Base-by-base conservation (phyloP, 2,797 vertebrate genomes). In the Manis crassicaudata region DNA sequence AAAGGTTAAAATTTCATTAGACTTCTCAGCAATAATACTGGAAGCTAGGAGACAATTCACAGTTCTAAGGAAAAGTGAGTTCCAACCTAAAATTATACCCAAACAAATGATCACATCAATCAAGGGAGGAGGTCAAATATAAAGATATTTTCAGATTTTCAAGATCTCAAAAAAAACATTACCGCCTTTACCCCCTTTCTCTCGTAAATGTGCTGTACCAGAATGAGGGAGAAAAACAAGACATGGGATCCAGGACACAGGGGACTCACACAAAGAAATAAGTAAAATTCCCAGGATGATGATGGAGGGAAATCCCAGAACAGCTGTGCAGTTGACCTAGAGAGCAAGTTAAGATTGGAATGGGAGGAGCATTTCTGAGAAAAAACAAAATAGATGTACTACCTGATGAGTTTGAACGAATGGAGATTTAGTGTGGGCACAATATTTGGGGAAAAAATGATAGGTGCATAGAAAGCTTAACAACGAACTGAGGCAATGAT, bases 181-280 rank as follows among this genome's bases (percentile, higher is more conserved):
- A 52, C 62, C 81, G 88, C 54, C 20, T 87, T 77, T 23, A 73
- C 23, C 43, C 7, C 3, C 40, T 52, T 87, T 92, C 80, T 54
- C 86, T 56, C n/a, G 72, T 92, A 35, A 32, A 75, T 60, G 7
- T 72, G 50, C 25, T 94, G 32, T 90, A 67, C 32, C 37, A 68
- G 91, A 93, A 63, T 21, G 21, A 94, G 52, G 29, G 46, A 77
- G 56, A 84, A 95, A 94, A 96, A 92, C 56, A 90, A 80, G n/a
- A 93, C n/a, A 67, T 40, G 62, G 70, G 75, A 89, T 84, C 16
- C 43, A 93, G 70, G 46, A 68, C 43, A 40, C 54, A 85, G 43
- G 73, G 37, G 56, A 90, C 54, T 83, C 58, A 58, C 60, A 73
- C 40, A 95, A 43, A 68, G 72, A 92, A 89, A 54, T 27, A 72